Evolutionary conservation across 2,113 vertebrate genomes (phyloP).

Genomic region (Geococcyx californianus): DNA sequence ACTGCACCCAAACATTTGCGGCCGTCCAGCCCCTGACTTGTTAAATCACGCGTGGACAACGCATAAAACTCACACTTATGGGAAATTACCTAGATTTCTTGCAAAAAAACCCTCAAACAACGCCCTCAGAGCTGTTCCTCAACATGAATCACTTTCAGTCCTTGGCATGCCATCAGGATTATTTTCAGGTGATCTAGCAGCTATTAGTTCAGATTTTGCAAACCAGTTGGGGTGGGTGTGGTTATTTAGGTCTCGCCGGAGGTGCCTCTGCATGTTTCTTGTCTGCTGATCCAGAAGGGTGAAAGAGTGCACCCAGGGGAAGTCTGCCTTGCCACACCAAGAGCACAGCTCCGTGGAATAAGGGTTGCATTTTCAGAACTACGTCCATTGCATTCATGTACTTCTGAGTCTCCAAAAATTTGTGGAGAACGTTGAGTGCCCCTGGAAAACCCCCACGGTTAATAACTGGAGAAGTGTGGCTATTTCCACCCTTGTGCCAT

Average conservation of each 20-base stretch:
- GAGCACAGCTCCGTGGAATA: accelerated
- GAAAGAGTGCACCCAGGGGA: not conserved
- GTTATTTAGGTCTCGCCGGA: accelerated
- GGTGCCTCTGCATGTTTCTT: accelerated
- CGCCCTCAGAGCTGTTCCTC: not conserved
- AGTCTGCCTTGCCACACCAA: not conserved
- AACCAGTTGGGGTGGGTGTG: not conserved
- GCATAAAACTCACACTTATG: not conserved
- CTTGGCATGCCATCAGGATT: not conserved
- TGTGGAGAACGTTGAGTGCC: not conserved
- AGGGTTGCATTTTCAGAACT: not conserved
- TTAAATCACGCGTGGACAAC: not conserved
- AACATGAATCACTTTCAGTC: not conserved
- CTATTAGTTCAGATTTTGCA: not conserved
- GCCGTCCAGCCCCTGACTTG: not conserved
- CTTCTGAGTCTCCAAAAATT: not conserved
- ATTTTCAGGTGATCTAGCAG: not conserved
- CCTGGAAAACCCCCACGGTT: not conserved
- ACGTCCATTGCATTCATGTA: not conserved
- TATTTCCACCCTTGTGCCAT: too few relatives aligned
- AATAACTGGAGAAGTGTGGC: not conserved
- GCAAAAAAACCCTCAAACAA: too few relatives aligned
- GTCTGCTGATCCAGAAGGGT: not conserved
- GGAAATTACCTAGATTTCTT: not conserved
- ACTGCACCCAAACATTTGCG: not conserved